Conservation (phyloP, 1,140 invertebrate species). For the Frieseomelitta varia region DNA sequence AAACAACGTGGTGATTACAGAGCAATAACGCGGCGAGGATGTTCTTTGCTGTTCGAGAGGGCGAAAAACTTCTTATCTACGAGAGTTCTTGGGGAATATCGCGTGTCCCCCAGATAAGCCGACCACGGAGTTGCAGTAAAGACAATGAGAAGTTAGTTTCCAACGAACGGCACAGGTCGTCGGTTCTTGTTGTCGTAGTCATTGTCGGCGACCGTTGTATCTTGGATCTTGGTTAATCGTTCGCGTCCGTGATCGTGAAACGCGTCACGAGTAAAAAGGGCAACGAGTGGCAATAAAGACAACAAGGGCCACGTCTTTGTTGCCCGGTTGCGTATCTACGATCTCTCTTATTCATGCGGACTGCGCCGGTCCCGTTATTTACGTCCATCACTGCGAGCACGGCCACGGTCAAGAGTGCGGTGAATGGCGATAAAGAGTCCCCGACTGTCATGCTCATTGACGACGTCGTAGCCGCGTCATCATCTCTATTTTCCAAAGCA, state of each 20-base stretch:
- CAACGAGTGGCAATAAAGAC: slow-evolving; percentile 60
- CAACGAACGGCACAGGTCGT: slow-evolving; percentile 44
- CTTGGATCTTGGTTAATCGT: slow-evolving; percentile 72
- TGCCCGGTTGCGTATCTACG: slow-evolving; percentile 51
- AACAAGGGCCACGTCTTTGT: slow-evolving; percentile 51
- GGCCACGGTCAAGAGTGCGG: slow-evolving; percentile 53
- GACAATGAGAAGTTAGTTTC: slow-evolving; percentile 67
- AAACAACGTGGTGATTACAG: slow-evolving; percentile 1
- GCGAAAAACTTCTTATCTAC: slow-evolving; percentile 51
- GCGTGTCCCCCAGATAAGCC: slow-evolving; percentile 70
- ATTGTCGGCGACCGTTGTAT: slow-evolving; percentile 57
- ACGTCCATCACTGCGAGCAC: slow-evolving; percentile 55
- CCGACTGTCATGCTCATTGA: slow-evolving; percentile 44
- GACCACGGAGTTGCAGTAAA: slow-evolving; percentile 62
- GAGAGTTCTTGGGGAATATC: slow-evolving; percentile 54
- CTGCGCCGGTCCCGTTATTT: slow-evolving; percentile 53
- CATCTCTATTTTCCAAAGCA: slow-evolving; percentile 2
- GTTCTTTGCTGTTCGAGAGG: background rate
- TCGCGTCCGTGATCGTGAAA: slow-evolving; percentile 57
- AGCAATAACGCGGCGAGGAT: slow-evolving; percentile 17
- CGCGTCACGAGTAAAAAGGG: slow-evolving; percentile 51
- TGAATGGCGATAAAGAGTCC: slow-evolving; percentile 59
- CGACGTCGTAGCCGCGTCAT: background rate
- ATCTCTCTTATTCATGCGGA: slow-evolving; percentile 60
- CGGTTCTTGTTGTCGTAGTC: slow-evolving; percentile 51